Conservation (phyloP, 2,888 invertebrate genomes). For the Eristalis intricaria region DNA sequence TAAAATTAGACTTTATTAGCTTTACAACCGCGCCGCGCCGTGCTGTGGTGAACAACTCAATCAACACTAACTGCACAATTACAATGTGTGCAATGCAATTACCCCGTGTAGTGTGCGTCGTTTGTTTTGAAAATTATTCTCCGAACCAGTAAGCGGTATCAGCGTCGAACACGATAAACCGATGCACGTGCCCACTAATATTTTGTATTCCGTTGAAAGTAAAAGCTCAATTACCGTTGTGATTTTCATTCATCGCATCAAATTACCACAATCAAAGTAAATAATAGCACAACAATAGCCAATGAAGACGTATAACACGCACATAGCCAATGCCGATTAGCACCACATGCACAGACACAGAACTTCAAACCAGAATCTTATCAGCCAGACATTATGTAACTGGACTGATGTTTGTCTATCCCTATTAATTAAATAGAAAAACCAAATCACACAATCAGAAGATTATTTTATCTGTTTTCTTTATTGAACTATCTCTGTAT, state of each 20-base stretch:
- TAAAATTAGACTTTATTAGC: neutral
- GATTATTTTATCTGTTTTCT: neutral
- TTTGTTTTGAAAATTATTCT: neutral
- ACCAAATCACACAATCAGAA: slow-evolving; percentile 7
- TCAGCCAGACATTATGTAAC: slow-evolving; percentile 25
- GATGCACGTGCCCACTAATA: neutral
- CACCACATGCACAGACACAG: neutral
- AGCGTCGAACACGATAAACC: neutral
- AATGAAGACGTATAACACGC: neutral
- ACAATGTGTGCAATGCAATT: neutral
- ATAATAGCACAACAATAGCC: neutral
- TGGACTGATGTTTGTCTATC: neutral
- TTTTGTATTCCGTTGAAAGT: neutral
- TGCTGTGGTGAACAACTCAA: neutral
- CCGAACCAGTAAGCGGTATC: neutral
- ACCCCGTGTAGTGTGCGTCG: neutral
- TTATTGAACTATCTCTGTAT: slow-evolving; percentile 19
- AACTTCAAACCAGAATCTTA: neutral
- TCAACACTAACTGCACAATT: neutral
- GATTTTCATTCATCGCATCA: neutral
- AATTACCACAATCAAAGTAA: slow-evolving; percentile 8
- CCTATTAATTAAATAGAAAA: neutral
- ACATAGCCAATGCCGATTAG: neutral
- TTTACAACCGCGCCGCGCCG: neutral
- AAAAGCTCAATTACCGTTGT: neutral